These are phyloP conservation scores for Napeogenes inachia DNA, from an alignment of 2,888 invertebrate species.

Conservation along the genomic window DNA sequence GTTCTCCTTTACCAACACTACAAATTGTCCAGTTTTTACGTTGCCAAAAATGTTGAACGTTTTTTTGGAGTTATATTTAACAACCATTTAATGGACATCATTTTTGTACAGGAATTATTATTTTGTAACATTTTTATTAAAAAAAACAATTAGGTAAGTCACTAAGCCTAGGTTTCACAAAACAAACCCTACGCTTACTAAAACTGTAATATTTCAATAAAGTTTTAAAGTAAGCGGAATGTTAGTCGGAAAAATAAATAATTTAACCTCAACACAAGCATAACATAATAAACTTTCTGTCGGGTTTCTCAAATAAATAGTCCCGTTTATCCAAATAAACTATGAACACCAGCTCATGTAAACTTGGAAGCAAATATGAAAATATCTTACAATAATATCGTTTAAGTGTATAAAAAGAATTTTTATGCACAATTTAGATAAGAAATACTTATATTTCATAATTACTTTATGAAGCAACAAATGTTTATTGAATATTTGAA, in stretches of 20 bases:
- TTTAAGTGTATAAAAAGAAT: neutral
- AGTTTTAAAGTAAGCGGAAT: constrained; percentile 1
- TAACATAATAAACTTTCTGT: constrained; percentile 7
- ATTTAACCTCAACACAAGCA: constrained; percentile 6
- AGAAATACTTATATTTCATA: no score
- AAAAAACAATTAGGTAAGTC: neutral
- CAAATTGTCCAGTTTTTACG: constrained; percentile 7
- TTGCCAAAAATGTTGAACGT: neutral
- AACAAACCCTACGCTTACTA: neutral
- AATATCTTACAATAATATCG: neutral
- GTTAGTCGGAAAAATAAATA: constrained; percentile 3
- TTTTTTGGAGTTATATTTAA: neutral
- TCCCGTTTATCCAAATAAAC: constrained; percentile 2
- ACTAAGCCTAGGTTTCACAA: neutral
- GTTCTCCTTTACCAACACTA: constrained; percentile 5
- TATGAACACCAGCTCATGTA: neutral
- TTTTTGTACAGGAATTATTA: neutral
- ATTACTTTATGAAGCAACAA: no score
- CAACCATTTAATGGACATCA: neutral
- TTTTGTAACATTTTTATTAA: neutral
- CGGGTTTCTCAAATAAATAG: neutral
- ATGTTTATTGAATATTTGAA: no score
- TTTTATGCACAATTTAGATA: neutral
- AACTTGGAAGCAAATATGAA: neutral
- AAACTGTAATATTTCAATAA: constrained; percentile 2